phyloP scores from a whole-genome alignment of 2,113 vertebrate species.

The Seriola dumerili region DNA sequence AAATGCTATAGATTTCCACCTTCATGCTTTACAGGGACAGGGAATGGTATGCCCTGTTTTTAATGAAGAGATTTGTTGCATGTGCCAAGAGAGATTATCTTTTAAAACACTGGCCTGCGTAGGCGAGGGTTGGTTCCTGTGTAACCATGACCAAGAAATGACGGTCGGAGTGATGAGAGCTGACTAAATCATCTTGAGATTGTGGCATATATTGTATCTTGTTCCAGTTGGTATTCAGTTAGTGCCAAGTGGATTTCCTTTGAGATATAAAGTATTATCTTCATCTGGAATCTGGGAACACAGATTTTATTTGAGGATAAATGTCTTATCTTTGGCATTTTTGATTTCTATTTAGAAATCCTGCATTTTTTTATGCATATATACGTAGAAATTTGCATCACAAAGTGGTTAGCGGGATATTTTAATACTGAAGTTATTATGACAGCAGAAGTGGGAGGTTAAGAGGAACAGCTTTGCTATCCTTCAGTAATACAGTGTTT shows the following conservation, averaged over 20 bases:
- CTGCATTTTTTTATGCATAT: background rate
- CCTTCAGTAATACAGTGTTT: conserved; percentile 11
- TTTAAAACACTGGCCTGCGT: conserved; percentile 63
- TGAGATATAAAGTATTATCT: conserved; percentile 40
- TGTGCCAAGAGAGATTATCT: conserved; percentile 72
- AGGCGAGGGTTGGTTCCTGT: conserved; percentile 33
- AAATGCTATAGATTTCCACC: conserved; percentile 73
- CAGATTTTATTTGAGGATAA: conserved; percentile 48
- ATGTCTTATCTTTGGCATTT: conserved; percentile 29
- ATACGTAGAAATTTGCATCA: conserved; percentile 25
- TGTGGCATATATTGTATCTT: conserved; percentile 27
- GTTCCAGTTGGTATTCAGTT: conserved; percentile 49
- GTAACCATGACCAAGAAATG: conserved; percentile 55
- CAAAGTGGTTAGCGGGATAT: conserved; percentile 22
- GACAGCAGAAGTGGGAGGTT: conserved; percentile 29
- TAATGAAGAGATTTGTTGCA: conserved; percentile 68
- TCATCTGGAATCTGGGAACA: conserved; percentile 32
- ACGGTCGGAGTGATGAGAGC: conserved; percentile 56
- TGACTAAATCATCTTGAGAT: conserved; percentile 57
- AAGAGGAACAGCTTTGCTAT: conserved; percentile 17
- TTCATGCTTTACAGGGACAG: conserved; percentile 58
- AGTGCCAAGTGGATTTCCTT: conserved; percentile 43
- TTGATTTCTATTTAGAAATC: conserved; percentile 13
- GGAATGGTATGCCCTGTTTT: conserved; percentile 59
- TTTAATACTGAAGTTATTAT: conserved; percentile 17